Evolutionary conservation across 2,797 vertebrate genomes (phyloP), one percentile per base, ranked within the genome.

Genomic region (Antennarius maculatus): DNA sequence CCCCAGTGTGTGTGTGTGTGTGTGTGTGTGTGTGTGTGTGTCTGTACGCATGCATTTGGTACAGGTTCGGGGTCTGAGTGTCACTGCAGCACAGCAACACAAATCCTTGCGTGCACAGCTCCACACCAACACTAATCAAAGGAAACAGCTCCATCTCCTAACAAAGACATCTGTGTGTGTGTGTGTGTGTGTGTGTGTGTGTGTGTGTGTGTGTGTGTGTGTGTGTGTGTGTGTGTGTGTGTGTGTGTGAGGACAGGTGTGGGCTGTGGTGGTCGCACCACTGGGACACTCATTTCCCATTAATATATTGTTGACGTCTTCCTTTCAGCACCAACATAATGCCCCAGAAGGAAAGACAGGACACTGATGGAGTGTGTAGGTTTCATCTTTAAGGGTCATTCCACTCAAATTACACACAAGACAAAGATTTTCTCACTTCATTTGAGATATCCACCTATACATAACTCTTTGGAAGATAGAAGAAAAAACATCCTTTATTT

Each of bases 221-320:
- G 43, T 64, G 39, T 56, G 41, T 42, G 41, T 42, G 73, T 72
- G 68, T 79, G 62, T 69, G 28, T 37, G 39, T 63, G 34, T 41
- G 54, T 70, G 59, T 65, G 46, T 58, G 42, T 48, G 11, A 9
- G 31, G 75, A 78, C 79, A 80, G 82, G 82, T 81, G 87, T 45
- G 65, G 14, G 56, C 60, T 55, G 66, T 45, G 56, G 31, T 29
- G 15, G 42, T 0, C 14, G 12, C n/a, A 58, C 65, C 66, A 1
- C 14, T 27, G 69, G 69, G 71, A 70, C 55, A 52, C 59, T 14
- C 58, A 12, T 53, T 43, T 1, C 23, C 18, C n/a, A 15, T 50
- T 49, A 59, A 52, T 10, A 15, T 16, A 15, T 46, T 63, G n/a
- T 64, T 39, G 57, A 52, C 34, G 27, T 49, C 14, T 61, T 34